phyloP scores from a whole-genome alignment of 2,888 invertebrate species.

The Cenopis cana region DNA sequence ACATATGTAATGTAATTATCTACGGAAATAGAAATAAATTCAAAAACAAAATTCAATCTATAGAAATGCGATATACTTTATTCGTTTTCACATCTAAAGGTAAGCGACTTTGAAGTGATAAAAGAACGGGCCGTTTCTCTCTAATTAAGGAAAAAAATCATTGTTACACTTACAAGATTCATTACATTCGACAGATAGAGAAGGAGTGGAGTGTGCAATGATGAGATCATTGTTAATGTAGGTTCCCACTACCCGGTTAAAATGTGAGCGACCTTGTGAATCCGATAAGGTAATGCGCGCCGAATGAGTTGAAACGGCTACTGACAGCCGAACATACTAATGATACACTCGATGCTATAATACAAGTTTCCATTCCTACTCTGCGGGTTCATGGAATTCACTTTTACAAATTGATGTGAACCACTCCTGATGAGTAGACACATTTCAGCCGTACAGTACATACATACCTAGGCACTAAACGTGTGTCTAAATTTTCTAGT shows the following conservation, averaged over 20 bases:
- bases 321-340: constrained; percentile 23
- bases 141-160: no score
- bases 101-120: not conserved
- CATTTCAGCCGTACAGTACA: not conserved
- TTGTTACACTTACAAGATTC: constrained; percentile 17
- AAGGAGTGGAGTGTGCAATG: constrained; percentile 44
- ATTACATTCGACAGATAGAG: constrained; percentile 27
- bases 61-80: not conserved
- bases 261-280: constrained; percentile 79
- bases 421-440: not conserved
- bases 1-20: not conserved
- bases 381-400: not conserved
- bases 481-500: no score
- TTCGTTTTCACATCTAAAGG: not conserved
- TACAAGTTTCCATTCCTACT: not conserved
- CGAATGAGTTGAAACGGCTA: constrained; percentile 56
- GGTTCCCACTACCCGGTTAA: constrained; percentile 72
- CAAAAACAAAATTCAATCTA: no score
- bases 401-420: no score
- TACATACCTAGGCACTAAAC: no score
- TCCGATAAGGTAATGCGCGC: constrained; percentile 74
- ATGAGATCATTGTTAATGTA: constrained; percentile 77
- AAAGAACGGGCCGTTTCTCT: not conserved
- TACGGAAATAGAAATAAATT: no score
- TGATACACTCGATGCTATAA: constrained; percentile 11